Evolutionary conservation across 2,888 invertebrate genomes (phyloP), one percentile per base, ranked within the genome.

Genomic region (Anthoptus insignis): DNA sequence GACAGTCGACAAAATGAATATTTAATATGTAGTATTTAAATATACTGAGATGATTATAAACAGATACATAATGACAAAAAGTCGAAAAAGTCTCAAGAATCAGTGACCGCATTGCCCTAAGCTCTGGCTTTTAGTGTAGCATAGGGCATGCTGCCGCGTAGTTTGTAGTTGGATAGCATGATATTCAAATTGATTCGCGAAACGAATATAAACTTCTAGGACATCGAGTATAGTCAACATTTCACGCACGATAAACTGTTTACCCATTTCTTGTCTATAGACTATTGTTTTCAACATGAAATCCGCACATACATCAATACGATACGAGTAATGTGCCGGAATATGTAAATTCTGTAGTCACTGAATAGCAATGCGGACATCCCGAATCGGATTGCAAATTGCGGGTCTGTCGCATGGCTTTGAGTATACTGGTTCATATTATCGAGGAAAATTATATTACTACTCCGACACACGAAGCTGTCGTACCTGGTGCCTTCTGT

Each of bases 371-470:
- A 70, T 65, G 72, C 72, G 19, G 70, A 71, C 64, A 32, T 34
- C 14, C 32, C 29, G 57, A 45, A 47, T 57, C 67, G 76, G 76
- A 75, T 81, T 80, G 82, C 81, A 78, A 81, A 81, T 81, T 81
- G 80, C 73, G 72, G 74, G 74, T n/a, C 21, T 58, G 45, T 47
- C 39, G 45, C 47, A 54, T 66, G 52, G 72, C 76, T 54, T 54
- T 39, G 54, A 24, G 22, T 13, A 24, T 54, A 54, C 19, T 19
- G 19, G 21, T 45, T 45, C 21, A 45, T 45, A 45, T 22, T 22
- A 13, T 21, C 13, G 22, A 11, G 45, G 13, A 22, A 45, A 45
- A 45, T 45, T 9, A 45, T 45, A 45, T 45, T 13, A 22, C 42
- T 19, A 0, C 13, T n/a, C 13, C 27, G 27, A 27, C 27, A 3